Conservation (phyloP, 2,888 invertebrate species). For the Eulithis prunata region DNA sequence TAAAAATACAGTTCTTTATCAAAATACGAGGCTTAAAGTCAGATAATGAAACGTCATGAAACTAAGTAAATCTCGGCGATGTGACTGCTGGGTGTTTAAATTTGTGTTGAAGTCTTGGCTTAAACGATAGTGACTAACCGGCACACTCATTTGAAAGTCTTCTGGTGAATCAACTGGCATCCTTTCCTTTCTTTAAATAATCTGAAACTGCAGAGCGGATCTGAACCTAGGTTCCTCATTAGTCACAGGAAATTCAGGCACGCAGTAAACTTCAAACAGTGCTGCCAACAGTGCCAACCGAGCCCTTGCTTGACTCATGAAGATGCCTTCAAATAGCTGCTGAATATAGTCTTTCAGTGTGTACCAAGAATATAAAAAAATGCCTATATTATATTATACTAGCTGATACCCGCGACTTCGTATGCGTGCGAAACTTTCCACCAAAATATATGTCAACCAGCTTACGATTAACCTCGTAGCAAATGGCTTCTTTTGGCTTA, state of each 20-base stretch:
- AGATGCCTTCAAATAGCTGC: background rate
- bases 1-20: too few relatives aligned
- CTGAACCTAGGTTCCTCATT: constrained; percentile 14
- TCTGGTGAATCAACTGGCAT: constrained; percentile 18
- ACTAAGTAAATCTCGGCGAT: too few relatives aligned
- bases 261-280: constrained; percentile 16
- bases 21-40: too few relatives aligned
- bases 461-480: too few relatives aligned
- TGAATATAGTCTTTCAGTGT: background rate
- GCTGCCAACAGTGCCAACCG: constrained; percentile 22
- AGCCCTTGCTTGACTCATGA: background rate
- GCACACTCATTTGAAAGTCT: constrained; percentile 15
- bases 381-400: too few relatives aligned
- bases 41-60: too few relatives aligned
- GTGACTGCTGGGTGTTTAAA: background rate
- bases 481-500: too few relatives aligned
- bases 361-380: too few relatives aligned
- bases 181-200: constrained; percentile 25
- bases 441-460: too few relatives aligned
- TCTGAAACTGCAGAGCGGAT: constrained; percentile 11
- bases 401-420: too few relatives aligned
- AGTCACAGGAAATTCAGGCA: constrained; percentile 25
- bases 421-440: too few relatives aligned
- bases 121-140: constrained; percentile 6
- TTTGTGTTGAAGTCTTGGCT: background rate